phyloP scores from a whole-genome alignment of 2,113 vertebrate species.

The Prietella phreatophila region DNA sequence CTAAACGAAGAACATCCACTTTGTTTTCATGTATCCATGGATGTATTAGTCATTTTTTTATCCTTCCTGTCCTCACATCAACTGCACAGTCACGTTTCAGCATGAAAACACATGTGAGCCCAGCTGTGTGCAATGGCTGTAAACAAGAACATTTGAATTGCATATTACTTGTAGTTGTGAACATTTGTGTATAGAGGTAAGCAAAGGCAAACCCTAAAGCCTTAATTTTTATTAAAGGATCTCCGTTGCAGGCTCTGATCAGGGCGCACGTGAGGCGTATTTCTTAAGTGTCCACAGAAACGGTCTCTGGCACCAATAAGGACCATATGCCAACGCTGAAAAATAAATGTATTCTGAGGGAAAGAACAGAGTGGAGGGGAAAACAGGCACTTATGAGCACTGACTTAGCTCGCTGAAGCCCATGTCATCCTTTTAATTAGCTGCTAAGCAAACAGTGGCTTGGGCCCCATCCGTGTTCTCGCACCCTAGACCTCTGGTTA shows the following conservation, averaged over 20 bases:
- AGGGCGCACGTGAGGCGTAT: background rate
- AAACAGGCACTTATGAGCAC: slow-evolving; percentile 52
- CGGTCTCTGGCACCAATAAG: slow-evolving; percentile 51
- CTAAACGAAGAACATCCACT: slow-evolving; percentile 54
- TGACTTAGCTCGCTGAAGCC: slow-evolving; percentile 41
- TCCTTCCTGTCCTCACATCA: slow-evolving; percentile 69
- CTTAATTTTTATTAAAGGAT: background rate
- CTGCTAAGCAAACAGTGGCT: slow-evolving; percentile 58
- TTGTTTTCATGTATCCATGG: slow-evolving; percentile 56
- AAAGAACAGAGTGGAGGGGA: slow-evolving; percentile 30
- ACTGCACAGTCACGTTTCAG: slow-evolving; percentile 48
- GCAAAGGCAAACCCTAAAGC: background rate
- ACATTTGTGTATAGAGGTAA: background rate
- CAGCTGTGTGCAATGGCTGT: background rate
- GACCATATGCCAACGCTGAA: slow-evolving; percentile 49
- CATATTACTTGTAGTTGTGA: background rate
- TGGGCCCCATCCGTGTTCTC: slow-evolving; percentile 38
- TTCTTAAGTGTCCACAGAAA: slow-evolving; percentile 16
- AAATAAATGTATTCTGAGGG: slow-evolving; percentile 51
- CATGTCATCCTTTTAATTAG: slow-evolving; percentile 59
- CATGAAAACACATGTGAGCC: background rate
- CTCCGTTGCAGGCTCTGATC: background rate
- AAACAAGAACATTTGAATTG: background rate
- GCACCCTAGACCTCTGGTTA: slow-evolving; percentile 43
- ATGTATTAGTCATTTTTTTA: slow-evolving; percentile 63